Evolutionary conservation across 1,140 invertebrate genomes (phyloP).

Genomic region (Cydia amplana): DNA sequence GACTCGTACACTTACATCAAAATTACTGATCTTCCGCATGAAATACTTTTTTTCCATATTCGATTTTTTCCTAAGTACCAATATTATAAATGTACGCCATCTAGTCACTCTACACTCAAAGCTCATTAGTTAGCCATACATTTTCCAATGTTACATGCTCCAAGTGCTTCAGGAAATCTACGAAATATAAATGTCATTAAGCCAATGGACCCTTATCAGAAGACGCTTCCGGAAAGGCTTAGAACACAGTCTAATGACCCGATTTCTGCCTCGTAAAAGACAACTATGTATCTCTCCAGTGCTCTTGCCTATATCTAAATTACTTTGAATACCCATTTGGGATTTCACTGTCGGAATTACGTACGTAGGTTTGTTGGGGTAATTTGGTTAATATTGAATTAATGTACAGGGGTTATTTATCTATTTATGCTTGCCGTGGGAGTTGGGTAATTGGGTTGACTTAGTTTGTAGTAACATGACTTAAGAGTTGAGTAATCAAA

Average conservation of each 20-base stretch:
- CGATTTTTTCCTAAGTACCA: no score
- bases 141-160: neutral
- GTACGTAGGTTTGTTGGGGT: constrained; percentile 20
- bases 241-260: constrained; percentile 15
- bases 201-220: constrained; percentile 27
- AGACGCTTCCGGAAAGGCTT: constrained; percentile 9
- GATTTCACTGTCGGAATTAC: constrained; percentile 29
- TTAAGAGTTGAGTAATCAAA: no score
- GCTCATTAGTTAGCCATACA: neutral
- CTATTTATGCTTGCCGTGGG: neutral
- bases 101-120: no score
- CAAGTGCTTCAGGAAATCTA: constrained; percentile 24
- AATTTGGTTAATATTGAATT: constrained; percentile 27
- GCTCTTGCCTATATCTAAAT: constrained; percentile 24
- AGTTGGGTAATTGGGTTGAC: neutral
- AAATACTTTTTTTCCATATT: no score
- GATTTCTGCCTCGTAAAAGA: constrained; percentile 27
- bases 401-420: neutral
- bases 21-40: no score
- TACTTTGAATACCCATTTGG: constrained; percentile 28
- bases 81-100: no score
- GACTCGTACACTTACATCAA: no score
- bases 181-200: constrained; percentile 32
- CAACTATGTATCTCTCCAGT: constrained; percentile 27
- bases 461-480: no score